Base-by-base conservation (phyloP, 1,140 invertebrate species). In the Drosophila tsacasi region DNA sequence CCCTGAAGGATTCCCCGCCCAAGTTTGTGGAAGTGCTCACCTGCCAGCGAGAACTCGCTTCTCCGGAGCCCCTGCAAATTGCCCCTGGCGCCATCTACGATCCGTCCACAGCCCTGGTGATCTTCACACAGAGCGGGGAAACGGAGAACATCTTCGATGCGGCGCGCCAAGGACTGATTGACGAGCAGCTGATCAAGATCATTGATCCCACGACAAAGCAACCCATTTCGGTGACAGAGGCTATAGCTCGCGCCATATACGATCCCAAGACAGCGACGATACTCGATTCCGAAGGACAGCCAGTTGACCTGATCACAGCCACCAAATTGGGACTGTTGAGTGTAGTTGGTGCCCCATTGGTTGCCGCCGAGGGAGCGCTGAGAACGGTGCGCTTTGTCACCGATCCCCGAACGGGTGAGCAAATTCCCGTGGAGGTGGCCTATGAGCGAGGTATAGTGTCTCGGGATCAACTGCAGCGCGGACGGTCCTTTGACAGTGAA, bases 381-480 rank as follows among this genome's bases (percentile, higher is more conserved):
- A 86, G 93, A 39, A 93, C 93, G 17, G 91, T 94, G 21, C 94
- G 94, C 25, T 95, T 96, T 94, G 95, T 97, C 17, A 94, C 95
- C 58, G 97, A 98, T 94, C 97, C 97, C 9, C 94, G 94, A 65
- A 97, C 96, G 13, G 96, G 96, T 13, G 95, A 96, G 89, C 95
- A 96, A 87, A 93, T 97, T 40, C 95, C 96, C 2, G 94, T 97
- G 79, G 95, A 97, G 93, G 96, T 97, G 42, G 97, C 97, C 30
- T 94, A 97, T 46, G 95, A 97, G 93, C 94, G 96, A 66, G 97
- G 97, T 4, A 93, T 98, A 30, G 95, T 96, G n/a, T 91, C 93
- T 3, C 89, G 92, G 5, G 93, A 93, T 67, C 77, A 87, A 40
- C 30, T 84, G 37, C n/a, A 94, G 94, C 93, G 93, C 85, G 66